Evolutionary conservation across 2,113 vertebrate species (phyloP), one percentile per base, ranked within the genome.

Genomic region (Bos javanicus): DNA sequence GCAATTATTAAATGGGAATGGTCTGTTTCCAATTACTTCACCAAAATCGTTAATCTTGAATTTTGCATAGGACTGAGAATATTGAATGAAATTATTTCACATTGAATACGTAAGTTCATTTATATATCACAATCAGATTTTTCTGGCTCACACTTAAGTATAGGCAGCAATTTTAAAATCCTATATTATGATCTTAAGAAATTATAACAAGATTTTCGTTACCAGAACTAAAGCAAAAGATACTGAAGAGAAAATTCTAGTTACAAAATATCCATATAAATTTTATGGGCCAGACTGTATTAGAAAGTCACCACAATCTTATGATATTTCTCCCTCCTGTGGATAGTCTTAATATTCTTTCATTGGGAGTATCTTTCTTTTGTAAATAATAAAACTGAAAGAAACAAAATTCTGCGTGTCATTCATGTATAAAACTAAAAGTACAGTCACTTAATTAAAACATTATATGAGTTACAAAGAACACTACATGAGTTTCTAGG

Each of bases 381-480:
- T 91, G 95, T 10, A 62, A 33, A 6, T 64, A 46, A 93, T 59
- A 97, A 91, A 56, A 91, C 43, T 23, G n/a, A 95, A 23, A 74
- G 28, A 96, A 88, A 97, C 83, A 97, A 98, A 95, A 95, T 43
- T 64, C 64, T 60, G 30, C 43, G 33, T 67, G 43, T 36, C 91
- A 43, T 74, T 56, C 15, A 46, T 86, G 15, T 85, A 39, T 33
- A 92, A 86, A 25, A 97, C 13, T 93, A 91, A 95, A 97, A 97
- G 52, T 26, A 50, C 12, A 94, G 57, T 76, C 67, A 74, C 52
- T n/a, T 33, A 94, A 60, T 86, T 92, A 94, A 78, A 33, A 90
- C 64, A 90, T 88, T 62, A 88, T 80, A 93, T 17, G 64, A 92
- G 30, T 83, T 90, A 97, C 96, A 84, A 97, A 64, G 96, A 97